Conservation (phyloP, 1,140 invertebrate genomes). For the Maconellicoccus hirsutus region DNA sequence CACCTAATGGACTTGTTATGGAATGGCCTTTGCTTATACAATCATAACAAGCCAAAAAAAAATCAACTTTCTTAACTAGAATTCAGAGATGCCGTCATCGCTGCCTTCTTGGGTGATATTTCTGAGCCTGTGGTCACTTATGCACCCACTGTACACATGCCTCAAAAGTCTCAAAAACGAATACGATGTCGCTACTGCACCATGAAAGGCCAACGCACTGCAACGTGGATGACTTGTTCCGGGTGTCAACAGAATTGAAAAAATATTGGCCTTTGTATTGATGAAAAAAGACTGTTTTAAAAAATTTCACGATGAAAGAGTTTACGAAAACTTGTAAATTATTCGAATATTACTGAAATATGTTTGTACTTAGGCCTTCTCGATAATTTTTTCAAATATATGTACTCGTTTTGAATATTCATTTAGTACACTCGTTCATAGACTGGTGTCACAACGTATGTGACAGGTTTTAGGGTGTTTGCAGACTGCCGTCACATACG, state of each 20-base stretch:
- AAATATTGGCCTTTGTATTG: not conserved
- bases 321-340: not conserved
- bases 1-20: slow-evolving; percentile 31
- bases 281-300: not conserved
- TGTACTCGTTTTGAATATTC: too few relatives aligned
- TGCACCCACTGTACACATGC: not conserved
- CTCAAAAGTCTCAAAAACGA: not conserved
- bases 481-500: too few relatives aligned
- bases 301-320: not conserved
- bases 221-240: not conserved
- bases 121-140: not conserved
- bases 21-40: slow-evolving; percentile 28
- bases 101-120: not conserved
- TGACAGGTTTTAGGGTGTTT: too few relatives aligned
- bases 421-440: too few relatives aligned
- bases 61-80: not conserved
- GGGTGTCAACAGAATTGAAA: not conserved
- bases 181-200: not conserved
- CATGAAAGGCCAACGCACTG: not conserved
- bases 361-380: too few relatives aligned
- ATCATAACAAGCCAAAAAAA: not conserved
- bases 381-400: too few relatives aligned
- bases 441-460: too few relatives aligned
- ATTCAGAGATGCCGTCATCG: not conserved
- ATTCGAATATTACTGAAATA: too few relatives aligned